Evolutionary conservation across 2,888 invertebrate species (phyloP), one percentile per base, ranked within the genome.

Genomic region (Alloscopus bannaensis): DNA sequence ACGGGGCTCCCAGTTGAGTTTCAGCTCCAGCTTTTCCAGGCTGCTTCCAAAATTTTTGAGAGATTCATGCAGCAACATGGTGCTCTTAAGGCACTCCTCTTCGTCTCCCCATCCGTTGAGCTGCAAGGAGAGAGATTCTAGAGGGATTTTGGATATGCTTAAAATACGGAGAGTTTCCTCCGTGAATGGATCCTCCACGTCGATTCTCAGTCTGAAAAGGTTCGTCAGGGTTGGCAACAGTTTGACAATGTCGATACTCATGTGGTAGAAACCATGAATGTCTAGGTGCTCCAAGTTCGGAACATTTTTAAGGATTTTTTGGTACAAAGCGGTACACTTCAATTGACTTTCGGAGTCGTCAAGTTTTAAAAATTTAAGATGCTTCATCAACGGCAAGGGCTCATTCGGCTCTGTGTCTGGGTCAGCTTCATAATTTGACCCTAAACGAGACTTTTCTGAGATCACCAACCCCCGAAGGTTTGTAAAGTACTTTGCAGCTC

Each of bases 201-300:
- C 76, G n/a, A 76, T 69, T 62, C 59, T 76, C 20, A 76, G 40
- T 6, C 47, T 50, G 0, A 60, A 62, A 6, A 76, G 40, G n/a
- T n/a, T 47, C 0, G 60, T 28, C 2, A 76, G 28, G 26, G 18
- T 20, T 8, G 50, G 65, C 26, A 50, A 11, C 0, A 31, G 52
- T 22, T 42, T 1, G 1, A 52, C 20, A 13, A 66, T 50, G 2
- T 26, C 66, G 24, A 68, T 76, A 31, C 62, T 31, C 16, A 50
- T n/a, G 22, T 60, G 68, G 20, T 60, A 52, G 42, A 62, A 69
- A 1, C 76, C 68, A n/a, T 76, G 59, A 24, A 62, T 40, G 31
- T 76, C 76, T 22, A 76, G 29, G n/a, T 76, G 76, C 2, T 62
- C 22, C 40, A 76, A 69, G 22, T 52, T 68, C 20, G 68, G 68